phyloP scores from a whole-genome alignment of 2,888 invertebrate species.

The Chorisops tibialis region DNA sequence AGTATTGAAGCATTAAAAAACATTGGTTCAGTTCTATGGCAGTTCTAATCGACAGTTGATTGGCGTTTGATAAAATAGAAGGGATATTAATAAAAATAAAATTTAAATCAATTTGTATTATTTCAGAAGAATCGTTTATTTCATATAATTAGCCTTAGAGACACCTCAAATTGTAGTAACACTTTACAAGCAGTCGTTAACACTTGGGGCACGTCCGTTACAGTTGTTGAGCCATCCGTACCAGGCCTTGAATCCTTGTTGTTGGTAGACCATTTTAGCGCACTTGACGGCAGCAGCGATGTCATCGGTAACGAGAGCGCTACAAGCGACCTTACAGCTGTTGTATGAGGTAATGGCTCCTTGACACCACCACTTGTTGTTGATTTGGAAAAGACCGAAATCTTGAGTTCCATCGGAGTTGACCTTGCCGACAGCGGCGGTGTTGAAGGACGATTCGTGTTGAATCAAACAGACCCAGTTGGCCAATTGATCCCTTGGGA shows the following conservation, averaged over 20 bases:
- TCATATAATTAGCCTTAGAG: too few species aligned
- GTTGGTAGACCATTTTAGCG: conserved; percentile 16
- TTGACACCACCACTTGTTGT: conserved; percentile 22
- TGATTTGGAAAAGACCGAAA: conserved; percentile 23
- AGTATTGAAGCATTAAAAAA: too few species aligned
- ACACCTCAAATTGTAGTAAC: background rate
- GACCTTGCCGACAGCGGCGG: conserved; percentile 9
- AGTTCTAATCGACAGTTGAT: too few species aligned
- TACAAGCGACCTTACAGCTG: background rate
- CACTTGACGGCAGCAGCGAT: conserved; percentile 5
- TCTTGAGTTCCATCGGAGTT: conserved; percentile 20
- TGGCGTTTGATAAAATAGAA: too few species aligned
- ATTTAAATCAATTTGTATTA: too few species aligned
- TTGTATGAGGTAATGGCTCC: conserved; percentile 19
- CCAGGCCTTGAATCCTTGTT: conserved; percentile 23
- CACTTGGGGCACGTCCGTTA: conserved; percentile 5
- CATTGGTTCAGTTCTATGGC: too few species aligned
- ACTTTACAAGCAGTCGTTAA: conserved; percentile 15
- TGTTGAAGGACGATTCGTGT: conserved; percentile 21
- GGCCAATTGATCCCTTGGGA: conserved; percentile 6
- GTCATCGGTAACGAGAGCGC: conserved; percentile 6
- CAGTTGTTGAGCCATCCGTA: conserved; percentile 23
- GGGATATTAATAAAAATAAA: too few species aligned
- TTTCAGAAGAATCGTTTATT: too few species aligned
- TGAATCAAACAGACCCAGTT: conserved; percentile 18